phyloP scores from a whole-genome alignment of 2,113 vertebrate genomes.

The Centropus unirufus region DNA sequence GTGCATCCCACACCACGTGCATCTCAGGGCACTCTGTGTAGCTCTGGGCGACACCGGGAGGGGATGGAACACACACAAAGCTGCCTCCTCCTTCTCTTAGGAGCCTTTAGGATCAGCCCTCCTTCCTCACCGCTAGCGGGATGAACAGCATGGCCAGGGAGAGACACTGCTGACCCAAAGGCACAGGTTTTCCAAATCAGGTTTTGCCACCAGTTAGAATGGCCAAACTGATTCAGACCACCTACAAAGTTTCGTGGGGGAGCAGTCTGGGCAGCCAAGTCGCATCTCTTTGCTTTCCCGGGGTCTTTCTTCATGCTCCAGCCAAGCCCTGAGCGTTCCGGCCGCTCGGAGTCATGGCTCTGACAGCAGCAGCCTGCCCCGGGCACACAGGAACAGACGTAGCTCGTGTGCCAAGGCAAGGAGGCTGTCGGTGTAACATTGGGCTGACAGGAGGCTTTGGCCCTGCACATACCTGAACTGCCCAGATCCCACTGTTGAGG shows the following conservation, averaged over 20 bases:
- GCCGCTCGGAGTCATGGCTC: slow-evolving; percentile 29
- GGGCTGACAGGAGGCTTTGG: slow-evolving; percentile 32
- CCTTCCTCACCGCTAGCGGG: slow-evolving; percentile 42
- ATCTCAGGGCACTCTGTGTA: slow-evolving; percentile 68
- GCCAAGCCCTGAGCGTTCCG: neutral
- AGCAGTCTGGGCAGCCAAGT: slow-evolving; percentile 18
- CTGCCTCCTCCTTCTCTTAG: slow-evolving; percentile 4
- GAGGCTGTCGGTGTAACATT: slow-evolving; percentile 15
- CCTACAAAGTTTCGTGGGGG: slow-evolving; percentile 53
- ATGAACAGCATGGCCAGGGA: neutral
- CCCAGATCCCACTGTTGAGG: neutral
- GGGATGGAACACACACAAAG: slow-evolving; percentile 82
- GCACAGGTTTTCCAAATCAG: slow-evolving; percentile 69
- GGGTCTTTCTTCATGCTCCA: neutral
- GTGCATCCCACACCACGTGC: neutral
- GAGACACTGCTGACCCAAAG: slow-evolving; percentile 11
- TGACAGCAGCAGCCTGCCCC: neutral
- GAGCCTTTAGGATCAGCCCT: slow-evolving; percentile 41
- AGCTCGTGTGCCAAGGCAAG: neutral
- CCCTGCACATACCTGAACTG: slow-evolving; percentile 55
- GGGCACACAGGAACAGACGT: neutral
- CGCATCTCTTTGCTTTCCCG: neutral
- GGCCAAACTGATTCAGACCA: slow-evolving; percentile 71
- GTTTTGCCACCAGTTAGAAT: slow-evolving; percentile 59
- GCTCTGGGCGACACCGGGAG: slow-evolving; percentile 55